Conservation (phyloP, 2,113 vertebrate genomes). For the Toxostoma redivivum region DNA sequence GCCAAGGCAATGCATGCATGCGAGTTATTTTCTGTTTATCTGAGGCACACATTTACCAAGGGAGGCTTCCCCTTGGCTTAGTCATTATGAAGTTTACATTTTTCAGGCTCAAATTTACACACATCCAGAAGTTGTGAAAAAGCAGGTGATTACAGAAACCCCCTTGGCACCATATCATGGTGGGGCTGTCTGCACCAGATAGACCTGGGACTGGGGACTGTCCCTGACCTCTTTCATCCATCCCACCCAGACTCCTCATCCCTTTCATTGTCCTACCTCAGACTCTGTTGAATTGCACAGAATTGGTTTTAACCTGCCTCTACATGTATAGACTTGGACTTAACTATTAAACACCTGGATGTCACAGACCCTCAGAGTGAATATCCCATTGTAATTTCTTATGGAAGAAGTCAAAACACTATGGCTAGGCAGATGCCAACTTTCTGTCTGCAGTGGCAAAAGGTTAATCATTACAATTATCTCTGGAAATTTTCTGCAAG, state of each 20-base stretch:
- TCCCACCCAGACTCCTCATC: neutral
- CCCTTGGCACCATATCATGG: accelerated
- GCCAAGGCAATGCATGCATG: accelerated
- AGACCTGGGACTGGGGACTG: neutral
- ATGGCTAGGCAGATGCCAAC: neutral
- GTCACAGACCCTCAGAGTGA: neutral
- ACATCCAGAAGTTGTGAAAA: neutral
- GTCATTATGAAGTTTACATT: neutral
- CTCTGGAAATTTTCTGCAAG: neutral
- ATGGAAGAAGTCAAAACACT: neutral
- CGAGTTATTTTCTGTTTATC: neutral
- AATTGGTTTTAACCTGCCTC: neutral
- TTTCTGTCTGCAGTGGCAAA: neutral
- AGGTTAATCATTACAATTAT: neutral
- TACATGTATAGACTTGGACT: neutral
- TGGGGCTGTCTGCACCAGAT: neutral
- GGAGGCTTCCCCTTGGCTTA: neutral
- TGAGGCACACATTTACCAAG: neutral
- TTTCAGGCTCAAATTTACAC: neutral
- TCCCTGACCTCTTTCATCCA: neutral
- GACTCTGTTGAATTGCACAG: neutral
- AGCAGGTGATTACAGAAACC: neutral
- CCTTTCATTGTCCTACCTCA: neutral
- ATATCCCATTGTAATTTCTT: neutral
- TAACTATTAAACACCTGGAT: neutral